Evolutionary conservation across 2,888 invertebrate species (phyloP), one percentile per base, ranked within the genome.

Genomic region (Epirrhoe alternata): DNA sequence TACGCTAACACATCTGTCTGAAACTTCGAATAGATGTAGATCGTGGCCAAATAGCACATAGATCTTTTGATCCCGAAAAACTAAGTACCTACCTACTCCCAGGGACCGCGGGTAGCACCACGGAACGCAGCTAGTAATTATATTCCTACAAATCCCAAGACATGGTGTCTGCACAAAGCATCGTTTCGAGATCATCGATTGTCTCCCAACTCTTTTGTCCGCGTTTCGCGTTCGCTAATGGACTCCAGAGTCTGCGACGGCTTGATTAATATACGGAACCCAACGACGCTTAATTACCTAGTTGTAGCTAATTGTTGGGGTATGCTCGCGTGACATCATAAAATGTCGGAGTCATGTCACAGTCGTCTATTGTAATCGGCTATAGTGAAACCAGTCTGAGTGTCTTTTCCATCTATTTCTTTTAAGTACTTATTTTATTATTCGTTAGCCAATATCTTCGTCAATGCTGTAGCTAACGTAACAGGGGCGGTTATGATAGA

Each of bases 151-250:
- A 42, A 10, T 12, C 38, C 38, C 12, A 68, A 65, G 8, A 8
- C 50, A 64, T 64, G 58, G 70, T 60, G 30, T 53, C 67, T 17
- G 49, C n/a, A 38, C 62, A 63, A 57, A 57, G 47, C 64, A 64
- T 57, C 69, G 64, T 70, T 70, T 72, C 65, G 68, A 66, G 69
- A 71, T 68, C 68, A 71, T 75, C 71, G 73, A 73, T 72, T 71
- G 71, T 73, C 69, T 52, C 45, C 52, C 67, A 69, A 65, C 67
- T 69, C 71, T 69, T 70, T 71, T 69, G 69, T 68, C 67, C 66
- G 54, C 63, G 42, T 10, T 42, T 55, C 54, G 54, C 54, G 63
- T 49, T 52, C 35, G 56, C 57, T 68, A 68, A 69, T 69, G 69
- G 69, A 69, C 69, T 58, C 57, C 16, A 38, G 59, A 59, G 59